phyloP scores from a whole-genome alignment of 2,113 vertebrate species.

The Lonchura striata region DNA sequence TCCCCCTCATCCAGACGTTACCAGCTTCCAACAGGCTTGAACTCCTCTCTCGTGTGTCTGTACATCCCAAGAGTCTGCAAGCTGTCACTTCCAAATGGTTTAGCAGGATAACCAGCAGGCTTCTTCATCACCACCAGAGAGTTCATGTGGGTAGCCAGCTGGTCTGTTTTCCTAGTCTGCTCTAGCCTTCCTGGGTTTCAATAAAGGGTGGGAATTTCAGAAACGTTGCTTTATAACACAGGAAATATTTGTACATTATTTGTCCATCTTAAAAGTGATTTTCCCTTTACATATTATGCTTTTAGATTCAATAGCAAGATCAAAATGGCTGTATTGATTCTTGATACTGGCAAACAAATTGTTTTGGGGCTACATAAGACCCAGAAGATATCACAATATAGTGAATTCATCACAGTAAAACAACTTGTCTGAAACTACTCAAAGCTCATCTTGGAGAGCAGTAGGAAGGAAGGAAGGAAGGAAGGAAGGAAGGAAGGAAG shows the following conservation, averaged over 20 bases:
- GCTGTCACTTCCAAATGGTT: slow-evolving; percentile 13
- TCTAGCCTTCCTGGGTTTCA: neutral
- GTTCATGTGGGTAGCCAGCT: neutral
- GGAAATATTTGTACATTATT: neutral
- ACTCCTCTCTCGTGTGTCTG: neutral
- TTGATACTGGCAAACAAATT: neutral
- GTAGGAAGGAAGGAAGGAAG: too few relatives aligned
- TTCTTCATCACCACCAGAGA: neutral
- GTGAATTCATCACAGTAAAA: neutral
- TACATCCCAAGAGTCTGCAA: neutral
- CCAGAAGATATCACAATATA: neutral
- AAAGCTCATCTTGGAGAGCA: neutral
- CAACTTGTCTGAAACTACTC: neutral
- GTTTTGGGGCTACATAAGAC: neutral
- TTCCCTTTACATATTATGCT: neutral
- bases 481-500: too few relatives aligned
- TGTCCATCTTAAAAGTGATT: neutral
- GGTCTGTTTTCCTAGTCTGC: neutral
- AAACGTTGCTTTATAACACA: neutral
- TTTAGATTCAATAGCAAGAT: neutral
- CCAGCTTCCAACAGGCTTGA: neutral
- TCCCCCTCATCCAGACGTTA: neutral
- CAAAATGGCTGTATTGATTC: neutral
- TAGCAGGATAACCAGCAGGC: neutral
- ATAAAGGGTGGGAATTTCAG: neutral